phyloP scores from a whole-genome alignment of 2,888 invertebrate species.

The Latrodectus hesperus region DNA sequence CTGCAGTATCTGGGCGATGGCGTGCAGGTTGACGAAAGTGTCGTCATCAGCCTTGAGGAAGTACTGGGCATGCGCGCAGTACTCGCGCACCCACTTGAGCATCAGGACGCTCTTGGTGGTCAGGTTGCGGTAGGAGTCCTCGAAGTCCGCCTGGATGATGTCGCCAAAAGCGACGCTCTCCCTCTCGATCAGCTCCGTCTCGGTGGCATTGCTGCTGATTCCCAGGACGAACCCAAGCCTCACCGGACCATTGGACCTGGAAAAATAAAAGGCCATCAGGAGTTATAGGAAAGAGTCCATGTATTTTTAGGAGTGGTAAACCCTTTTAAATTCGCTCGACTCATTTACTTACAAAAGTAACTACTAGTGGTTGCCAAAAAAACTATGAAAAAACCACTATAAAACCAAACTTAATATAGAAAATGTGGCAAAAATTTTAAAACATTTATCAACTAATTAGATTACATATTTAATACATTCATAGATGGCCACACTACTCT shows the following conservation, averaged over 20 bases:
- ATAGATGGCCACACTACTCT: no score
- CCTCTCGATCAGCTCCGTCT: constrained; percentile 74
- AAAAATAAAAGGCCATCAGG: background rate
- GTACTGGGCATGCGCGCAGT: constrained; percentile 80
- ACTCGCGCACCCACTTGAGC: constrained; percentile 83
- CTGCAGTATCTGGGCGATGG: constrained; percentile 12
- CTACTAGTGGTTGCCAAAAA: no score
- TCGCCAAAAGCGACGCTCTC: constrained; percentile 86
- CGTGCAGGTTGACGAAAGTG: constrained; percentile 89
- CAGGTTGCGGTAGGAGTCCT: constrained; percentile 87
- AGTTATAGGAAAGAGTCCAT: no score
- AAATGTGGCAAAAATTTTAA: no score
- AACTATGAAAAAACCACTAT: no score
- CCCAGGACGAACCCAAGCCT: constrained; percentile 69
- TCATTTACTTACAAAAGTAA: no score
- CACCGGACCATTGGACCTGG: constrained; percentile 32
- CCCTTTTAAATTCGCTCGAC: no score
- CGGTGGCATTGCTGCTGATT: constrained; percentile 70
- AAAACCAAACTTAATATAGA: no score
- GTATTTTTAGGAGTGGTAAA: no score
- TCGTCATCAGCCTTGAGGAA: constrained; percentile 91
- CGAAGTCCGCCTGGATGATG: constrained; percentile 83
- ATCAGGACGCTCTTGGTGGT: constrained; percentile 88
- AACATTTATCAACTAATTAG: no score
- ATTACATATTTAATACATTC: no score